Conservation (phyloP, 2,113 vertebrate genomes). For the Capreolus pygargus region DNA sequence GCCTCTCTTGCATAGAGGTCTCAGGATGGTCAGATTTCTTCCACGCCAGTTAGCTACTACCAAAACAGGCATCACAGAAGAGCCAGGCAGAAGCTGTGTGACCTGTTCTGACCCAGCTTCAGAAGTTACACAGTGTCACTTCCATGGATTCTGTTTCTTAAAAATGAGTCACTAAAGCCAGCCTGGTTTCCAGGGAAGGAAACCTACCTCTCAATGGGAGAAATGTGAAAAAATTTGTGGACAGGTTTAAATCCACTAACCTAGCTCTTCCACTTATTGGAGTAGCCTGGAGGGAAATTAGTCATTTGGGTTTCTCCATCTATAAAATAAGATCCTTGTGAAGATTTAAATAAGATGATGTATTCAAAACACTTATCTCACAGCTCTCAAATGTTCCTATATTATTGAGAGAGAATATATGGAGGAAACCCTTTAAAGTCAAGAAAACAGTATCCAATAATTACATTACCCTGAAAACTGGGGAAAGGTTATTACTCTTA, state of each 20-base stretch:
- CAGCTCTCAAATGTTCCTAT: not conserved
- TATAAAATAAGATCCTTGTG: not conserved
- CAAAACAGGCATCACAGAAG: not conserved
- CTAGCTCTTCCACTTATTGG: not conserved
- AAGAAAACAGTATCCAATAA: not conserved
- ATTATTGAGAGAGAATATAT: not conserved
- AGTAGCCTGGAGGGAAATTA: not conserved
- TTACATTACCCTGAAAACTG: not conserved
- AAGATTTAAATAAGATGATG: conserved; percentile 2
- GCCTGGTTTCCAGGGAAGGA: not conserved
- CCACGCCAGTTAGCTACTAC: not conserved
- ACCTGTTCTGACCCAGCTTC: not conserved
- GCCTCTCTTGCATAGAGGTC: not conserved
- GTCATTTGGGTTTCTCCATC: not conserved
- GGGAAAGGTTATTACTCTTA: not conserved
- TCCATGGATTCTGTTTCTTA: not conserved
- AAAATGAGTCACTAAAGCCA: not conserved
- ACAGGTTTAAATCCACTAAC: not conserved
- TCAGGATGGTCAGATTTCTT: not conserved
- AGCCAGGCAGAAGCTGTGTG: not conserved
- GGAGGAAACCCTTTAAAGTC: not conserved
- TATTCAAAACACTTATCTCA: not conserved
- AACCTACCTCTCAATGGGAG: not conserved
- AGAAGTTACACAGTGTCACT: not conserved
- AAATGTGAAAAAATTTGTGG: not conserved